phyloP scores from a whole-genome alignment of 2,888 invertebrate species.

The Nebria brevicollis region DNA sequence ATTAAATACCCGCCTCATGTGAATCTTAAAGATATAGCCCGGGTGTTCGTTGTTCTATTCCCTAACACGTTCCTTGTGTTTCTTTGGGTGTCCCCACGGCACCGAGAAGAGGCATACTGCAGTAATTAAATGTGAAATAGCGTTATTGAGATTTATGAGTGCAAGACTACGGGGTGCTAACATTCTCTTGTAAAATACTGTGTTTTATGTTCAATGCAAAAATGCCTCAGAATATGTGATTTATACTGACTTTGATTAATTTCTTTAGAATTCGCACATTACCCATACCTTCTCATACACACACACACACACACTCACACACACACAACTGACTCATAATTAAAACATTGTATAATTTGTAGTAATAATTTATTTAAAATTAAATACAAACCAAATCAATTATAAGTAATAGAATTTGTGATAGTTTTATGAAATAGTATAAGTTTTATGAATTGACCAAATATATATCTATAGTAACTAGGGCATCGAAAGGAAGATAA shows the following conservation, averaged over 20 bases:
- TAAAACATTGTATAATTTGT: no score
- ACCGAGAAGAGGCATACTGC: slow-evolving; percentile 14
- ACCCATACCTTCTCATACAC: neutral
- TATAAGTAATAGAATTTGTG: no score
- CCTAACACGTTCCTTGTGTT: neutral
- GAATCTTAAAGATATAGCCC: slow-evolving; percentile 4
- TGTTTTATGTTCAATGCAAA: slow-evolving; percentile 7
- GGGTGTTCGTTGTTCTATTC: slow-evolving; percentile 8
- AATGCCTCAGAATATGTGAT: neutral
- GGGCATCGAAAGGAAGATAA: no score
- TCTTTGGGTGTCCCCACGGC: slow-evolving; percentile 8
- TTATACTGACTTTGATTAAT: neutral
- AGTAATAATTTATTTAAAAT: no score
- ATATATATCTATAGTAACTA: no score
- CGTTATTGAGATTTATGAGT: slow-evolving; percentile 37
- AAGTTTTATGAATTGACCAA: no score
- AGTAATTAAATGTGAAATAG: slow-evolving; percentile 39
- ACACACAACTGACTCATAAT: no score
- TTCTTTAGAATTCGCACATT: neutral
- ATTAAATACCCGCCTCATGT: slow-evolving; percentile 22
- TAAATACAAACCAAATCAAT: no score
- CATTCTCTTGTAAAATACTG: slow-evolving; percentile 6
- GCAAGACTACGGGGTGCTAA: slow-evolving; percentile 8
- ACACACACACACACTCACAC: neutral
- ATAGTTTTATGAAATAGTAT: no score